Evolutionary conservation across 2,797 vertebrate species (phyloP), one percentile per base, ranked within the genome.

Genomic region (Hapalemur alaotrensis): DNA sequence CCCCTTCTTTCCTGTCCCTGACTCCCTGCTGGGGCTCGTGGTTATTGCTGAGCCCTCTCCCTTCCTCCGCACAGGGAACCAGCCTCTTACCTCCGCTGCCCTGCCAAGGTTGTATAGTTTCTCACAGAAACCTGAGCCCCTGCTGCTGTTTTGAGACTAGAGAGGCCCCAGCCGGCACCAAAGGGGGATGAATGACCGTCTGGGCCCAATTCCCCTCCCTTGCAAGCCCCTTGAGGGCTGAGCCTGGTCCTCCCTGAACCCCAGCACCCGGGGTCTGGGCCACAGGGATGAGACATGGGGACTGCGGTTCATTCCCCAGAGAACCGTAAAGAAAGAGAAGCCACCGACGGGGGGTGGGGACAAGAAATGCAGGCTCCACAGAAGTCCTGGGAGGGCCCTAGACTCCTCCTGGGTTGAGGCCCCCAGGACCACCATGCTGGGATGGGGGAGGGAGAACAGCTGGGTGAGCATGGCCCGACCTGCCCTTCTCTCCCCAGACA

Each of bases 401-500:
- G 52, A 41, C 32, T 86, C 76, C 65, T 63, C 61, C 13, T 14
- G 1, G 17, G 32, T 28, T 43, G 48, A 43, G 15, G 4, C 4
- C 18, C 61, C 63, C 10, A 4, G 38, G 41, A 43, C 18, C 13
- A 7, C n/a, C 41, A 2, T 3, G 15, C 35, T 41, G 85, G 54
- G 18, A 7, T 23, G 2, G 32, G 59, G 32, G 43, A 28, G 15
- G 48, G 67, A 70, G 28, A 41, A 25, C 8, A 61, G 46, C 61
- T 6, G 6, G 32, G 23, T 35, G 35, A 65, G 20, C 72, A 25
- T 9, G 3, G 48, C 54, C 35, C 18, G 23, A 92, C 41, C 41
- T 1, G 6, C 43, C 3, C 35, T 65, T 63, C 65, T 41, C 9
- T 61, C 93, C 96, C 89, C 98, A 99, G 99, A 99, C 98, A 99